Evolutionary conservation across 2,797 vertebrate genomes (phyloP), one percentile per base, ranked within the genome.

Genomic region (Myoxocephalus aenaeus): DNA sequence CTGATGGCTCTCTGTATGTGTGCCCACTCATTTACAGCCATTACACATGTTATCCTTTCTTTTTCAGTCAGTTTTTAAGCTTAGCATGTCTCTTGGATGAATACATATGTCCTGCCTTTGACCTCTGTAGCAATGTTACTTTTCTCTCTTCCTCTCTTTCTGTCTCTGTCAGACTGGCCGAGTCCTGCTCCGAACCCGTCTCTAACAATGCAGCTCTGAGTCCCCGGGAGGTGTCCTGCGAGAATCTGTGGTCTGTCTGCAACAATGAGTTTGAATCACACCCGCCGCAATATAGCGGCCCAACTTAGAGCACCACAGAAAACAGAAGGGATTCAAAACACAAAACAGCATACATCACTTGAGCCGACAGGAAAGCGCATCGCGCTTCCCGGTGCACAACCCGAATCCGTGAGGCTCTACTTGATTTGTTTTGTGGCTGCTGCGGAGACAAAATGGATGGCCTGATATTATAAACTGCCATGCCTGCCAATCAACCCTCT

Each of bases 191-290:
- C 89, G 27, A 92, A 93, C 80, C 81, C 82, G 1, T 87, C 92
- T 77, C 87, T 94, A 86, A 91, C 86, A 50, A 95, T 94, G 93
- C 93, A 95, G 90, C 92, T 95, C 77, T 95, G 90, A 95, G 77
- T 84, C 80, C 67, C 27, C 27, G 5, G 32, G 70, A 87, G 64
- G 56, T 75, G 44, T 81, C 56, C 36, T 12, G 32, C 17, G 54
- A 86, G 66, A 83, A 80, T 79, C 64, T 65, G 63, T 74, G 71
- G 65, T 87, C 72, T 40, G 9, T 84, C 69, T 84, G 75, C 85
- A 66, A 65, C 54, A 82, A 84, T 64, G 68, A 88, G 38, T 86
- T 78, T 32, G 36, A 89, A 64, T 84, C 74, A 90, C 73, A 78
- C 42, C 54, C 40, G 14, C 59, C 7, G 58, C 38, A 76, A 71